A percentile compares a stretch with the other conserved stretches of the same genome.
These are phyloP conservation scores for Lepeophtheirus nordmannii DNA, from an alignment of 2,888 invertebrate genomes.

Conservation along the genomic window DNA sequence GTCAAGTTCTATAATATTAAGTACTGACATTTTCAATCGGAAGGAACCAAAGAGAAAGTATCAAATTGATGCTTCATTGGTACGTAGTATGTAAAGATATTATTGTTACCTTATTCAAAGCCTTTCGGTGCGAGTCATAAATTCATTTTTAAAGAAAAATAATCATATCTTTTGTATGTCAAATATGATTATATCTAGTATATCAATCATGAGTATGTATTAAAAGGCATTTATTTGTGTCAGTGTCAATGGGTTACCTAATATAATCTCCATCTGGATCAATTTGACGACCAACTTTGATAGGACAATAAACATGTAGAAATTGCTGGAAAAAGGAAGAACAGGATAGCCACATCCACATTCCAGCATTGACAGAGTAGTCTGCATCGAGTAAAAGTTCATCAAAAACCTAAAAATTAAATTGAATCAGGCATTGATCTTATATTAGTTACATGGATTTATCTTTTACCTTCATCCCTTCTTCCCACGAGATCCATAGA, in stretches of 20 bases:
- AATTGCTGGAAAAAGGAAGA: conserved; percentile 75
- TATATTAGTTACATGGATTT: background rate
- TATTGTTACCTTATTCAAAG: too few species aligned
- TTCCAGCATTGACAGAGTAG: conserved; percentile 73
- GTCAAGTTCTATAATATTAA: too few species aligned
- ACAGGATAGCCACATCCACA: conserved; percentile 78
- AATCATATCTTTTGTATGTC: too few species aligned
- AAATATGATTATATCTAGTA: too few species aligned
- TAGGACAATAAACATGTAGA: conserved; percentile 68
- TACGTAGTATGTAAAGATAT: too few species aligned
- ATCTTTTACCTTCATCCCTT: conserved; percentile 53
- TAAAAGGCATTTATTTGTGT: too few species aligned
- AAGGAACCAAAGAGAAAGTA: too few species aligned
- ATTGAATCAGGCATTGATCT: background rate
- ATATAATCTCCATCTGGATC: conserved; percentile 77
- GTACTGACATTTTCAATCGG: too few species aligned
- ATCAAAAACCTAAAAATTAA: conserved; percentile 54
- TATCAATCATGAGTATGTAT: too few species aligned
- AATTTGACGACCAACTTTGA: conserved; percentile 62
- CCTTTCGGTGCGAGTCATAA: too few species aligned
- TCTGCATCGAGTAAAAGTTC: conserved; percentile 67
- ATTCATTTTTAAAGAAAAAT: too few species aligned
- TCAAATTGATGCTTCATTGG: too few species aligned
- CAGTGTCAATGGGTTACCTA: conserved; percentile 30
- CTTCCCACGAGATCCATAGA: conserved; percentile 63